Evolutionary conservation across 2,113 vertebrate species (phyloP).

Genomic region (Eurystomus gularis): DNA sequence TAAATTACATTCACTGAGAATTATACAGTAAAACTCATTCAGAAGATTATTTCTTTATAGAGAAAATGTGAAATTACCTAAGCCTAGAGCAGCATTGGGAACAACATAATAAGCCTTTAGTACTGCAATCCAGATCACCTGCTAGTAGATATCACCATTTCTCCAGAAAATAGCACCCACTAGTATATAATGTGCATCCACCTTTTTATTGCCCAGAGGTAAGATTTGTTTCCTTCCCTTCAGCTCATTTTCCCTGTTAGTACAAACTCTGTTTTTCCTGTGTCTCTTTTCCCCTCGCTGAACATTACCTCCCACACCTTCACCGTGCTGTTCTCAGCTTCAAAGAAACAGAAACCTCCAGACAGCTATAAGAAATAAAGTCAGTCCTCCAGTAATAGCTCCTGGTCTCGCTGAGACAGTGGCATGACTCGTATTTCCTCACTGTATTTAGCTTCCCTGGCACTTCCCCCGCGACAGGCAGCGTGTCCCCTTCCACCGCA

Average conservation of each 20-base stretch:
- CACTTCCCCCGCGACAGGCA: background rate
- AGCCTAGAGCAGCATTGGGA: background rate
- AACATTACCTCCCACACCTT: constrained; percentile 13
- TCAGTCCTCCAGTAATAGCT: background rate
- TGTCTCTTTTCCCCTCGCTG: background rate
- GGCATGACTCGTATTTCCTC: background rate
- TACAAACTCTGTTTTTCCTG: background rate
- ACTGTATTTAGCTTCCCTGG: background rate
- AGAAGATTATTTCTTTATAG: background rate
- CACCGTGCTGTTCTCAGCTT: background rate
- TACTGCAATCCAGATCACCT: background rate
- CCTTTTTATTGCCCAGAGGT: background rate
- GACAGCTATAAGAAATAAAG: background rate
- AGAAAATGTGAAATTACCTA: constrained; percentile 7
- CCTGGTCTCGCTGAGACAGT: background rate
- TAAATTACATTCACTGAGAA: background rate
- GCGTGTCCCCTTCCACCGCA: background rate
- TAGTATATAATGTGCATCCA: background rate
- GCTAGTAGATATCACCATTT: background rate
- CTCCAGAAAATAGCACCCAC: background rate
- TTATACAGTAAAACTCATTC: background rate
- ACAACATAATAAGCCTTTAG: background rate
- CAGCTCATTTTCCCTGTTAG: background rate
- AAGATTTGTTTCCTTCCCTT: constrained; percentile 2
- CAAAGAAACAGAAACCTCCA: constrained; percentile 32